Base-by-base conservation (phyloP, 2,113 vertebrate genomes). In the Scomber colias region DNA sequence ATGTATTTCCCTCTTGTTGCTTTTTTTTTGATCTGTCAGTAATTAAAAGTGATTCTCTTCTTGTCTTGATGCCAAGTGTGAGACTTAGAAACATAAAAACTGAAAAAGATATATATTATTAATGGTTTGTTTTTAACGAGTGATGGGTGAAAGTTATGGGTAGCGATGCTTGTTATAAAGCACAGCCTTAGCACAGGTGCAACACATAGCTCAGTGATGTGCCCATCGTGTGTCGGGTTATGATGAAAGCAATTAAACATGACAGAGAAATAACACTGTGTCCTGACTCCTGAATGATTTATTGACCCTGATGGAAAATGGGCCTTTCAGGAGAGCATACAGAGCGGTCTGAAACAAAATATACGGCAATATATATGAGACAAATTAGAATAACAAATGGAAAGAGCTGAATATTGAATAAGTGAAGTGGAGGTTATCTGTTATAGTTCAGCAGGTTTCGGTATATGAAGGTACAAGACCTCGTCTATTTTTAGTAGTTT, bases 21-120 rank as follows among this genome's bases (percentile, higher is more conserved):
- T 72, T 68, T 17, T 12, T 45, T 31, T 31, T 71, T 15, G 31
- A 69, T 76, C 62, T 75, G 66, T 85, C 67, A 77, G 65, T 86
- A 77, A 90, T 89, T 79, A 91, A 89, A 92, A 82, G 59, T 76
- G 65, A 90, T 87, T 90, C 84, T 89, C 24, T 77, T 3, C 66
- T 60, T 59, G 15, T 85, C 79, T 79, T 15, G 0, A 16, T 71
- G 57, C 59, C 81, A 84, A 63, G 54, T 64, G 6, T 50, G 27
- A 55, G 68, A 51, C 24, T 27, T 65, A 7, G 2, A 77, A 69
- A 69, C 10, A 49, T 11, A 57, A 21, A 60, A 16, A 61, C 6
- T 11, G 11, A 12, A 51, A 46, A 40, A 55, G 44, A 16, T 27
- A 59, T 77, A 50, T 49, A 16, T n/a, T 0, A 49, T 19, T 24